phyloP scores from a whole-genome alignment of 2,888 invertebrate genomes.

The Scaptomyza cyrtandrae region DNA sequence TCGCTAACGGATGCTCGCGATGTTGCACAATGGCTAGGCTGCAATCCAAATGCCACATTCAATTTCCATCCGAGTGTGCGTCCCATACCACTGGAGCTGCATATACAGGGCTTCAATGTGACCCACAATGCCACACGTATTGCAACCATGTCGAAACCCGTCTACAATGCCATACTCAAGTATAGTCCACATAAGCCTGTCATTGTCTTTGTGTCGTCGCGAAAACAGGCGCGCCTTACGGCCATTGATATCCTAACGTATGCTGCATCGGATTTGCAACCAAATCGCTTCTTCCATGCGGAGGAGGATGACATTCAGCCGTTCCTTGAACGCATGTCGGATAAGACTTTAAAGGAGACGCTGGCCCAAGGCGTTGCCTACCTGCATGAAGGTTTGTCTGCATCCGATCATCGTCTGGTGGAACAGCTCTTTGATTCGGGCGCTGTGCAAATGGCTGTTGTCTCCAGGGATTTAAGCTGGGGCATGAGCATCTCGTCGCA shows the following conservation, averaged over 20 bases:
- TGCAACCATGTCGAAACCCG: conserved; percentile 98
- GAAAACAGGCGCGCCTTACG: conserved; percentile 95
- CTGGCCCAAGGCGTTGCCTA: conserved; percentile 98
- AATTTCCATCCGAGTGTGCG: conserved; percentile 99
- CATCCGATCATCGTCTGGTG: conserved; percentile 94
- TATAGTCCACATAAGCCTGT: conserved; percentile 94
- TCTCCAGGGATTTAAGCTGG: conserved; percentile 96
- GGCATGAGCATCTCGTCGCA: conserved; percentile 95
- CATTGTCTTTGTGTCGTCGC: conserved; percentile 95
- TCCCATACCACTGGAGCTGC: conserved; percentile 96
- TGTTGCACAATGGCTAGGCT: conserved; percentile 98
- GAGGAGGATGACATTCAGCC: conserved; percentile 94
- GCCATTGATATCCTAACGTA: conserved; percentile 98
- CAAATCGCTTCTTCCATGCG: conserved; percentile 95
- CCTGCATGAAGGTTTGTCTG: conserved; percentile 96
- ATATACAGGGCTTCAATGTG: conserved; percentile 98
- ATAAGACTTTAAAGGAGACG: conserved; percentile 96
- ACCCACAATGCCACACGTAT: conserved; percentile 98
- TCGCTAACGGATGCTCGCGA: conserved; percentile 98
- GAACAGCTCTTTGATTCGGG: conserved; percentile 97
- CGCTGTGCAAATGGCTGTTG: conserved; percentile 96
- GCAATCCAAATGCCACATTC: conserved; percentile 96
- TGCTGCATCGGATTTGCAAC: conserved; percentile 94
- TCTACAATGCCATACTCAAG: conserved; percentile 95
- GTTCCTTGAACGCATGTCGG: conserved; percentile 93